Percentiles rank a stretch among this genome's conserved stretches.
Evolutionary conservation across 1,140 invertebrate genomes (phyloP).

Genomic region (Bombus sibiricus): DNA sequence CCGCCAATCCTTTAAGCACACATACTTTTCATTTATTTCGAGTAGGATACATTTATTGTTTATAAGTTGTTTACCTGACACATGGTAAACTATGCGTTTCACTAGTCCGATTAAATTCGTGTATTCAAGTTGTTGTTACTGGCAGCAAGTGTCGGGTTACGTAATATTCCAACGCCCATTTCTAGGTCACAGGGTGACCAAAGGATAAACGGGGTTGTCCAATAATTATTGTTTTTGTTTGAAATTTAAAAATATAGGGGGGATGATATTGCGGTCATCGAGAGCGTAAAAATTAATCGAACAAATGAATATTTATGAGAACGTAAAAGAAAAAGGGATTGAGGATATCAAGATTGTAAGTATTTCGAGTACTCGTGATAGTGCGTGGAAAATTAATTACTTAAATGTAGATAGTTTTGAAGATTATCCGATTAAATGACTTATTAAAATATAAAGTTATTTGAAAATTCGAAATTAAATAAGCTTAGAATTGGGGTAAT

Average conservation of each 20-base stretch:
- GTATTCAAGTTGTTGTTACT: not conserved
- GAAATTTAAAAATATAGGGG: not conserved
- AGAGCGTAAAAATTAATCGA: not conserved
- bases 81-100: not conserved
- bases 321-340: not conserved
- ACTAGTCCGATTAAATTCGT: not conserved
- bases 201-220: not conserved
- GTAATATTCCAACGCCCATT: slow-evolving; percentile 45
- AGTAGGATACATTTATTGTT: not conserved
- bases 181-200: slow-evolving; percentile 39
- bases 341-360: not conserved
- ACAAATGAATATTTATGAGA: not conserved
- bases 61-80: too few species aligned
- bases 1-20: not conserved
- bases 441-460: not conserved
- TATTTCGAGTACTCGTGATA: not conserved
- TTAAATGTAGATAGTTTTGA: not conserved
- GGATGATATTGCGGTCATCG: too few species aligned
- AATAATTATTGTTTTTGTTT: not conserved
- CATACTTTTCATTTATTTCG: not conserved
- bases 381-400: not conserved
- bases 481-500: too few species aligned
- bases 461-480: not conserved
- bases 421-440: not conserved
- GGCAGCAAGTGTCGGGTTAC: slow-evolving; percentile 25